Base-by-base conservation (phyloP, 2,113 vertebrate genomes). In the Excalfactoria chinensis region DNA sequence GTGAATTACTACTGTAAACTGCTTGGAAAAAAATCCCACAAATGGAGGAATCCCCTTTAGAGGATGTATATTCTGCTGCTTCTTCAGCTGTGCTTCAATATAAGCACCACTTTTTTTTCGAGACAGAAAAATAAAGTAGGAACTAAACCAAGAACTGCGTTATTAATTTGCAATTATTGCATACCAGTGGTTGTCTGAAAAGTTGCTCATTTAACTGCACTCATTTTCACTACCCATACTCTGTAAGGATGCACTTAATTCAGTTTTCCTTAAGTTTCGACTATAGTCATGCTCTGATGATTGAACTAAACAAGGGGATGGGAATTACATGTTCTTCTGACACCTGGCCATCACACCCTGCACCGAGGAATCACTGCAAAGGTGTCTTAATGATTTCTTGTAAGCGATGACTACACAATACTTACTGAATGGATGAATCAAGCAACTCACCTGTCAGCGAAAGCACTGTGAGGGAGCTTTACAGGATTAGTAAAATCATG, bases 401-500 rank as follows among this genome's bases (percentile, higher is more conserved):
- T 71, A 71, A 68, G n/a, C 55, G 48, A 49, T 34, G 43, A 30
- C 13, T 90, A 35, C 23, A 48, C 40, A 53, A 28, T 49, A 53
- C 35, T 32, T 75, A 53, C 34, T n/a, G 40, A 80, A 67, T 30
- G 64, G 68, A 67, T 71, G 75, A 88, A 86, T 84, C 43, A 71
- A 93, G 69, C 73, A 85, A 68, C 83, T 93, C 66, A 53, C 16
- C 82, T 87, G 46, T 93, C 85, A 88, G 71, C 78, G 62, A 62
- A 69, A 79, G 3, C 59, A 53, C 41, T 82, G 82, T 20, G n/a
- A 58, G 55, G 53, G 34, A 60, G 63, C 82, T 69, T 76, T 62
- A 72, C 35, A 49, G 58, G 81, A 87, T 91, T 73, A 86, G 76
- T 74, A 60, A 84, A 80, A 63, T 64, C 11, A 23, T 43, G 64